Percentiles rank a stretch among this genome's conserved stretches.
Evolutionary conservation across 2,888 invertebrate genomes (phyloP).

Genomic region (Timema podura): DNA sequence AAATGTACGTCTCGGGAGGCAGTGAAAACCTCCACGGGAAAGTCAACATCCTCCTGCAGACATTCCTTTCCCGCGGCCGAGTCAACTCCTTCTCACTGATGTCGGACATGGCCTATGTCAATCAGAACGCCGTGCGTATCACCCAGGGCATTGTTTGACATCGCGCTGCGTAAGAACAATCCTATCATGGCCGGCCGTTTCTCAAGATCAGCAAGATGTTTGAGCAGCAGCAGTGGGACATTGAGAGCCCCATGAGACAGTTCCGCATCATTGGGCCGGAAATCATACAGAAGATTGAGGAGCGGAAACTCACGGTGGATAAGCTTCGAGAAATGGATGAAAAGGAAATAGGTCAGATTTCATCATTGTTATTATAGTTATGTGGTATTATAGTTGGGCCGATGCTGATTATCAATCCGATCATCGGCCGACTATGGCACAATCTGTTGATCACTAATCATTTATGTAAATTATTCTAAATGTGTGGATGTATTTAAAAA

Average conservation of each 20-base stretch:
- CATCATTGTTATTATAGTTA: no score
- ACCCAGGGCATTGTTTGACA: constrained; percentile 90
- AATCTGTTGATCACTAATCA: no score
- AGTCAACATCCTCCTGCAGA: constrained; percentile 91
- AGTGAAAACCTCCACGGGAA: constrained; percentile 90
- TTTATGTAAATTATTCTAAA: no score
- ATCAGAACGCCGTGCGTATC: constrained; percentile 87
- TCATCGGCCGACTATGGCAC: no score
- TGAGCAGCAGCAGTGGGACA: constrained; percentile 87
- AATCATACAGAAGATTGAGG: constrained; percentile 76
- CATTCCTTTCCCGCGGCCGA: constrained; percentile 76
- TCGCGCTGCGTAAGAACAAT: constrained; percentile 84
- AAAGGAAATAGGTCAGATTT: constrained; percentile 67
- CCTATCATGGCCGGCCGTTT: constrained; percentile 83
- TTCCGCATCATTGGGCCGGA: constrained; percentile 73
- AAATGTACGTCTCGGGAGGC: constrained; percentile 73
- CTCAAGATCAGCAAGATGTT: constrained; percentile 88
- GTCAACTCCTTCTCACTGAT: constrained; percentile 81
- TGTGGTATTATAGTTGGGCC: no score
- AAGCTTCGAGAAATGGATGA: constrained; percentile 81
- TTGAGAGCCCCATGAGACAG: constrained; percentile 81
- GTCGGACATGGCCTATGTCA: constrained; percentile 85
- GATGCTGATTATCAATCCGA: no score
- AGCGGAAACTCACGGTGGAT: constrained; percentile 65
- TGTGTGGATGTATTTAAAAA: no score